Evolutionary conservation across 1,140 invertebrate species (phyloP).

Genomic region (Drosophila truncata): DNA sequence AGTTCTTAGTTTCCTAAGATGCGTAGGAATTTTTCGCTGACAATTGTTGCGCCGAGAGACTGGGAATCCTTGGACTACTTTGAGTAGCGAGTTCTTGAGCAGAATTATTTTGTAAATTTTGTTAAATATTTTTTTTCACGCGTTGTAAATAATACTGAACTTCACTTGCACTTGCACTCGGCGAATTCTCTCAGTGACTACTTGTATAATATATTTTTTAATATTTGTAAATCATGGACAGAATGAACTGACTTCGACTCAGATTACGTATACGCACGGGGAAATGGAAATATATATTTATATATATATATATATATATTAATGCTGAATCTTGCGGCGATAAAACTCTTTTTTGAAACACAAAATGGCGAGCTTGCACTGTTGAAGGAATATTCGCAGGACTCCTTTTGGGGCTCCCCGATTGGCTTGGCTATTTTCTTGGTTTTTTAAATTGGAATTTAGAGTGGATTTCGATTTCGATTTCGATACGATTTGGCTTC

Average conservation of each 20-base stretch:
- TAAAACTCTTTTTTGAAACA: conserved; percentile 34
- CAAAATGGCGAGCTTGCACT: conserved; percentile 51
- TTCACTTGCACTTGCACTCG: conserved; percentile 51
- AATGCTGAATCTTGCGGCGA: conserved; percentile 35
- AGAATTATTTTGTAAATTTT: conserved; percentile 31
- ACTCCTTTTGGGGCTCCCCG: conserved; percentile 29
- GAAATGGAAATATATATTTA: conserved; percentile 34
- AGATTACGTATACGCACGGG: conserved; percentile 54
- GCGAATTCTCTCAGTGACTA: conserved; percentile 41
- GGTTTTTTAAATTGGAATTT: conserved; percentile 10
- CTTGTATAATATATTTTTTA: conserved; percentile 38
- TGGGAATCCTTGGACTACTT: conserved; percentile 46
- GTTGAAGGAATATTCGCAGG: conserved; percentile 33
- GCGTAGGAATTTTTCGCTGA: conserved; percentile 44
- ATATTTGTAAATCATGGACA: conserved; percentile 54
- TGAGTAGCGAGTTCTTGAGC: conserved; percentile 51
- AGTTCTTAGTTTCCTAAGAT: conserved; percentile 33
- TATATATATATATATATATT: conserved; percentile 8
- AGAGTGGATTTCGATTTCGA: conserved; percentile 19
- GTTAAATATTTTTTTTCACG: conserved; percentile 10
- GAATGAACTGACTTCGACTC: conserved; percentile 54
- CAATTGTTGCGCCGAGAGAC: conserved; percentile 50
- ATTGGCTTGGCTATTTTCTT: conserved; percentile 29
- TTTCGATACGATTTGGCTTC: conserved; percentile 40
- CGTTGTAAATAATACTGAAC: conserved; percentile 56